Percentiles rank a stretch among this genome's conserved stretches.
Evolutionary conservation across 1,140 invertebrate genomes (phyloP).

Genomic region (Dryas iulia): DNA sequence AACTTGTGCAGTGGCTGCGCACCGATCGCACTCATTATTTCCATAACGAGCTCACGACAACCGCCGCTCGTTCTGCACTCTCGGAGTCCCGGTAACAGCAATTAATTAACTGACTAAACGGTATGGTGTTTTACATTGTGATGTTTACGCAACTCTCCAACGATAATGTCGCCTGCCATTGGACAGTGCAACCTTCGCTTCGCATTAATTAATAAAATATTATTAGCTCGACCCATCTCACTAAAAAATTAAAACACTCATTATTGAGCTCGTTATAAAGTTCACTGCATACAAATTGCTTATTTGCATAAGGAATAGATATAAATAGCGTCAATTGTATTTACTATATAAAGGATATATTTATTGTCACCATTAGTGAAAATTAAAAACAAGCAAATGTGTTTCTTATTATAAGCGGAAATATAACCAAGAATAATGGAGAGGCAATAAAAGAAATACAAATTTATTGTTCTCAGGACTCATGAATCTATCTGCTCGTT

Average conservation of each 20-base stretch:
- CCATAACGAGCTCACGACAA: constrained; percentile 67
- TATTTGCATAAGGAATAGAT: constrained; percentile 36
- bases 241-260: constrained; percentile 74
- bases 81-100: constrained; percentile 56
- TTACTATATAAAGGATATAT: background rate
- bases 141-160: constrained; percentile 75
- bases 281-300: constrained; percentile 67
- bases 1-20: constrained; percentile 46
- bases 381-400: constrained; percentile 27
- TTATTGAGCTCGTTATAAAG: constrained; percentile 66
- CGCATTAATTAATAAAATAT: constrained; percentile 77
- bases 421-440: constrained; percentile 28
- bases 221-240: constrained; percentile 62
- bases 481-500: constrained; percentile 58
- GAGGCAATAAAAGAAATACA: constrained; percentile 45
- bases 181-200: constrained; percentile 51
- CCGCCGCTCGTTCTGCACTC: constrained; percentile 43
- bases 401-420: constrained; percentile 7
- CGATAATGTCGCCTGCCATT: constrained; percentile 71
- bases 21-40: constrained; percentile 69
- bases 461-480: constrained; percentile 47
- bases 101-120: constrained; percentile 79
- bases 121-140: constrained; percentile 76
- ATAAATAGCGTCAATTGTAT: constrained; percentile 22
- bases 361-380: constrained; percentile 11